These are phyloP conservation scores for Lamproptera curius DNA, from an alignment of 2,888 invertebrate species.

Conservation along the genomic window DNA sequence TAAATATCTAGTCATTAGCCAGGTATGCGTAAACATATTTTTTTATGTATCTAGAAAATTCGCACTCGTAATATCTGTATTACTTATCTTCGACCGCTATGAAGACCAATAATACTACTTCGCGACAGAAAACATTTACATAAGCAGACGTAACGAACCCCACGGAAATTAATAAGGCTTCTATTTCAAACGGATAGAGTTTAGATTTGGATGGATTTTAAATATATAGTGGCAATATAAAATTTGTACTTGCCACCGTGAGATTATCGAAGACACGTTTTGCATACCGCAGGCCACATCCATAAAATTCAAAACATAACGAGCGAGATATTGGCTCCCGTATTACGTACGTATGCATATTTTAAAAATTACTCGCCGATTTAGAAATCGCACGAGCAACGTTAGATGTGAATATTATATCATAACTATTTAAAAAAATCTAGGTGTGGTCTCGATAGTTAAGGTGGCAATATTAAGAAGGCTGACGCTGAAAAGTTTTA, in stretches of 20 bases:
- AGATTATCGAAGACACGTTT: constrained; percentile 68
- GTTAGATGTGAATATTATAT: too few relatives aligned
- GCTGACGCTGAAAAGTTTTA: too few relatives aligned
- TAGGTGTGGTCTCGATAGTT: too few relatives aligned
- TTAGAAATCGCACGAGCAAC: constrained; percentile 23
- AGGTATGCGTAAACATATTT: constrained; percentile 10
- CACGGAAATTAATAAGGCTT: background rate
- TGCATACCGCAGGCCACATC: constrained; percentile 67
- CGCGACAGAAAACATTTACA: constrained; percentile 19
- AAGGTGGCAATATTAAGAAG: too few relatives aligned
- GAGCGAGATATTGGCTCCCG: constrained; percentile 58
- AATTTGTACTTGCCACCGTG: constrained; percentile 44
- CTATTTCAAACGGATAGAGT: constrained; percentile 10
- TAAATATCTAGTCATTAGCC: constrained; percentile 7
- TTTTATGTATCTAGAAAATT: constrained; percentile 16
- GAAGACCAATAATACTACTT: constrained; percentile 22
- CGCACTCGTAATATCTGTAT: constrained; percentile 14
- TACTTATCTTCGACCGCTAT: constrained; percentile 15
- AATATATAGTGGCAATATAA: constrained; percentile 38
- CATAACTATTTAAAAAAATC: too few relatives aligned
- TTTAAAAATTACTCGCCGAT: constrained; percentile 42
- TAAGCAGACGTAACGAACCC: constrained; percentile 9
- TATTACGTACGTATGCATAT: constrained; percentile 62
- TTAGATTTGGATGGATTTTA: background rate
- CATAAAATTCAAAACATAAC: constrained; percentile 70